phyloP scores from a whole-genome alignment of 2,888 invertebrate genomes.

The Ceraclea dissimilis region DNA sequence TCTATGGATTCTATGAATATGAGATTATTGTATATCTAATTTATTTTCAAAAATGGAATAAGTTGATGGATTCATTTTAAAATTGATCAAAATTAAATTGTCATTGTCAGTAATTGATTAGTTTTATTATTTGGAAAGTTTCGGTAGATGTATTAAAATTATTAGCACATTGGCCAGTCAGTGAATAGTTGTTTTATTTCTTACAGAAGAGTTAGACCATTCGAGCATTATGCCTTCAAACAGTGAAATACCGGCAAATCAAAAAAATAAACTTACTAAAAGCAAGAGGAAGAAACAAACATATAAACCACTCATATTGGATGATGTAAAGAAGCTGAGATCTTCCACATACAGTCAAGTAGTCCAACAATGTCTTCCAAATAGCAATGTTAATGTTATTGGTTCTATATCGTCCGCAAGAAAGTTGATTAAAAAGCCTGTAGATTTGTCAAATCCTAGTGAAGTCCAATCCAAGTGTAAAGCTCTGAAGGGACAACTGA shows the following conservation, averaged over 20 bases:
- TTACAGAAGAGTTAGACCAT: not conserved
- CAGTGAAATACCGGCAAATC: not conserved
- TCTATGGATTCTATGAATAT: no score
- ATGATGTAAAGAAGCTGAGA: not conserved
- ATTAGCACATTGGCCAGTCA: not conserved
- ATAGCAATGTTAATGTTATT: not conserved
- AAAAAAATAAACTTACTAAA: not conserved
- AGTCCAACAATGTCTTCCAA: not conserved
- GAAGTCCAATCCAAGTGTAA: slow-evolving; percentile 15
- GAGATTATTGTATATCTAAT: no score
- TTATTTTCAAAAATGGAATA: no score
- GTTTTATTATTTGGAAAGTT: not conserved
- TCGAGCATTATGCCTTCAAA: not conserved
- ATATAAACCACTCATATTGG: not conserved
- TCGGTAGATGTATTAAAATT: not conserved
- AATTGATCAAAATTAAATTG: not conserved
- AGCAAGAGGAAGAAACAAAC: not conserved
- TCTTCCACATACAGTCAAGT: not conserved
- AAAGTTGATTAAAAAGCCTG: slow-evolving; percentile 13
- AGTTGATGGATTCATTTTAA: not conserved
- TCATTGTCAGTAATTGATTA: not conserved
- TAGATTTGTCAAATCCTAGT: slow-evolving; percentile 7
- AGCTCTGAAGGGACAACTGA: slow-evolving; percentile 11
- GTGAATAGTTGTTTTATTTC: not conserved
- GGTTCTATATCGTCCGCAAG: slow-evolving; percentile 11